Evolutionary conservation across 2,113 vertebrate species (phyloP), one percentile per base, ranked within the genome.

Genomic region (Aplodontia rufa): DNA sequence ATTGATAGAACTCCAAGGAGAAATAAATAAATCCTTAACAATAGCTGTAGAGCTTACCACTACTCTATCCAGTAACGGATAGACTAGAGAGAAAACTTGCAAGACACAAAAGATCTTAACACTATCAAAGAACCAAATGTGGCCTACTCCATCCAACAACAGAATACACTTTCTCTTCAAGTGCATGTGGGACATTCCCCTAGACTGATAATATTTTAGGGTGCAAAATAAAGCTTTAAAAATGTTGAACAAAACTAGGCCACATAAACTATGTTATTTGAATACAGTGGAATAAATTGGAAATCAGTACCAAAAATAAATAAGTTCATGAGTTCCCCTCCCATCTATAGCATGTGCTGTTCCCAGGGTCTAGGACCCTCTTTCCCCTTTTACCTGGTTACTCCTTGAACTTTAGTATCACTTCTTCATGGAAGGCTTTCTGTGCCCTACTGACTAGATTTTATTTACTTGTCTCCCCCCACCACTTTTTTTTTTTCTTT

Each of bases 181-280:
- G 37, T 32, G 28, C 35, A 51, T 17, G 42, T 11, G 26, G 51
- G 51, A 37, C 13, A 37, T 22, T 82, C 62, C 37, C 45, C 35
- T 81, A 69, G 58, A 81, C 68, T 83, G 47, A 69, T 37, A 89
- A 11, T 71, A 90, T 42, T 76, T 69, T 7, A 22, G 45, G 37
- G 19, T 55, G 58, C 45, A 90, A 94, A 88, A 85, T 12, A 40
- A 91, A 85, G 5, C 30, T 93, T 69, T 58, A 89, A 94, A 91
- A 74, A 28, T 12, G 17, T 87, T 60, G 62, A 51, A 71, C 49
- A 42, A 91, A 87, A 93, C 49, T 84, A 60, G 83, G 35, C 37
- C 64, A 87, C 28, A 49, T 40, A 35, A 45, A 71, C 26, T 74
- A 60, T 74, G 22, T 53, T 74, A 42, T 71, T 58, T 45, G 55